Evolutionary conservation across 2,113 vertebrate species (phyloP), one percentile per base, ranked within the genome.

Genomic region (Zonotrichia leucophrys): DNA sequence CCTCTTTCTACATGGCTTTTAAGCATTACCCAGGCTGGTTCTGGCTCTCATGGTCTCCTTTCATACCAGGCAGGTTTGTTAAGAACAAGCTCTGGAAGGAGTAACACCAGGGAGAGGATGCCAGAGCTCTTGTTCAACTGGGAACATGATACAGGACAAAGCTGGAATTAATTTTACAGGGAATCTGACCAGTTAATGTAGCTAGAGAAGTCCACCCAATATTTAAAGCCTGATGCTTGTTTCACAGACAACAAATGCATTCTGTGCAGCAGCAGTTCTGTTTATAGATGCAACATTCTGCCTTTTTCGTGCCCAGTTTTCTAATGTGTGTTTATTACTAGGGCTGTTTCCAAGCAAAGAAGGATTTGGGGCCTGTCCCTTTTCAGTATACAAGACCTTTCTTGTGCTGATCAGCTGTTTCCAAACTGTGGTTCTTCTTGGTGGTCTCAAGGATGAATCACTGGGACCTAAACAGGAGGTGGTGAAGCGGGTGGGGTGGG

Each of bases 91-190:
- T 92, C 42, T 50, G 49, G 84, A 83, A 74, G 90, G 27, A 66
- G 49, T 21, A 85, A 33, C 64, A 83, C 30, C 47, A 52, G 76
- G 74, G 50, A 60, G 80, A 73, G 89, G 60, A 87, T 63, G 92
- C 83, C 85, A 91, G 87, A 91, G 62, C 68, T 91, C 89, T 94
- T 87, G 85, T 88, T 97, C 94, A 87, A 31, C 60, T 72, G 63
- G 73, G 74, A 84, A 92, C 69, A 85, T 92, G 87, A 95, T 96
- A 94, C 56, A 82, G 50, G 58, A 77, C 74, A 83, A 91, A 94
- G 35, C 23, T 92, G 95, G 92, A 94, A 78, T 53, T 12, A 97
- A 47, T 55, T 64, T 95, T 56, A 14, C 83, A 89, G 72, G 87
- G 77, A 93, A 89, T 83, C 52, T 93, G 84, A 91, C 52, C 59